Percentiles rank a stretch among this genome's conserved stretches.
Conservation (phyloP, 2,113 vertebrate species). For the Bagarius yarrelli region DNA sequence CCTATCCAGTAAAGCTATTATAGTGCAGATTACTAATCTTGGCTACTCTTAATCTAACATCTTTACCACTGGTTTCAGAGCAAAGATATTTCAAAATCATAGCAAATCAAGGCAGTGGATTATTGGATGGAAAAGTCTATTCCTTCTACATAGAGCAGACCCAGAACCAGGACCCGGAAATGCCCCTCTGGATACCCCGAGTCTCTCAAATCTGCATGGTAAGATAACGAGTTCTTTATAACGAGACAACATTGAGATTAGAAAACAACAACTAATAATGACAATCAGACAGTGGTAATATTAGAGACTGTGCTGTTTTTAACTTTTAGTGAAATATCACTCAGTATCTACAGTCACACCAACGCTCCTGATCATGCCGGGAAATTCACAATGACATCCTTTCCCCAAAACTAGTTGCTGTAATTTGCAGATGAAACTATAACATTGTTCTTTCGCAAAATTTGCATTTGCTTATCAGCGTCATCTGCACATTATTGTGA, state of each 20-base stretch:
- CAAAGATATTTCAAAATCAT: conserved; percentile 63
- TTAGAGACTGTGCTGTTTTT: no score
- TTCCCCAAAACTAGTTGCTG: neutral
- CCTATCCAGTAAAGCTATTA: neutral
- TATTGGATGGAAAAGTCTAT: conserved; percentile 60
- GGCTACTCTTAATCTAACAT: neutral
- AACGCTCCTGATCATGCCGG: neutral
- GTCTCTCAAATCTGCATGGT: conserved; percentile 71
- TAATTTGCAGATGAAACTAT: neutral
- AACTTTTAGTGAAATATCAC: no score
- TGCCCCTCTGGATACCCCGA: conserved; percentile 58
- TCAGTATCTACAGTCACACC: neutral
- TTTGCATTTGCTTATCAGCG: neutral
- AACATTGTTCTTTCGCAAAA: neutral
- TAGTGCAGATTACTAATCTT: no score
- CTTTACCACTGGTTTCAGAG: conserved; percentile 51
- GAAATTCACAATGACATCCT: neutral
- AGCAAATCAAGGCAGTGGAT: neutral
- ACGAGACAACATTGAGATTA: no score
- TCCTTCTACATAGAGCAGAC: conserved; percentile 65
- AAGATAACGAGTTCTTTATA: neutral
- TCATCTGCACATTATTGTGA: neutral
- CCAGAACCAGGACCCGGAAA: neutral
- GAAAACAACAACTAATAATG: no score
- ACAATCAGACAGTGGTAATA: no score